Evolutionary conservation across 2,797 vertebrate genomes (phyloP).

Genomic region (Microtus agrestis): DNA sequence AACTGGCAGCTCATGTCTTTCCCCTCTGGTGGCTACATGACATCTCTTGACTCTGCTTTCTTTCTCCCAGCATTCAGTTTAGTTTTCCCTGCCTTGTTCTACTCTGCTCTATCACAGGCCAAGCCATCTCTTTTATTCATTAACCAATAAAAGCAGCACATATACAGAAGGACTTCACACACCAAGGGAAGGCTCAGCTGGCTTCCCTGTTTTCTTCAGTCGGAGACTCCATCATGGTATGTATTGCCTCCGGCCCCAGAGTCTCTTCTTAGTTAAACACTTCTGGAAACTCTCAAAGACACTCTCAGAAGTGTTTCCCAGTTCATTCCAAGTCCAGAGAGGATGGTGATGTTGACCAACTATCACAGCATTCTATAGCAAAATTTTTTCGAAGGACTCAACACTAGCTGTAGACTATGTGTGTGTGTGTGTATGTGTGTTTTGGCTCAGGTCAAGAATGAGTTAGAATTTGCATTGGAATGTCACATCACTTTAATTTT

Average conservation of each 20-base stretch:
- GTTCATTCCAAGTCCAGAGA: not conserved
- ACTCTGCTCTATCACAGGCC: too few species aligned
- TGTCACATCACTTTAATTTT: not conserved
- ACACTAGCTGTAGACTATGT: not conserved
- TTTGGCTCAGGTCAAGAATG: not conserved
- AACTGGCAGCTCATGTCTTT: too few species aligned
- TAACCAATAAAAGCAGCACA: too few species aligned
- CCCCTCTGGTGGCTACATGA: too few species aligned
- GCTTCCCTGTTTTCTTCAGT: not conserved
- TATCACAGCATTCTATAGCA: not conserved
- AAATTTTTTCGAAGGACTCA: not conserved
- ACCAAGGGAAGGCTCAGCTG: too few species aligned
- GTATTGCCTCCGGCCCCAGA: not conserved
- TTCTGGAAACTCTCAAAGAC: not conserved
- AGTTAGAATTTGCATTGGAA: not conserved
- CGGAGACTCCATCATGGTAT: not conserved
- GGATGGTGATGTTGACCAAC: not conserved
- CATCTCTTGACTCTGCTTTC: too few species aligned
- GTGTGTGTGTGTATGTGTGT: not conserved
- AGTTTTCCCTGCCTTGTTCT: too few species aligned
- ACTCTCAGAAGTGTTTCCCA: not conserved
- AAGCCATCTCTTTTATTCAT: too few species aligned
- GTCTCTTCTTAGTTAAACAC: not conserved
- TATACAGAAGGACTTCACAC: too few species aligned
- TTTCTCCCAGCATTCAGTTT: too few species aligned